phyloP scores from a whole-genome alignment of 2,113 vertebrate genomes.

The Tragelaphus buxtoni region DNA sequence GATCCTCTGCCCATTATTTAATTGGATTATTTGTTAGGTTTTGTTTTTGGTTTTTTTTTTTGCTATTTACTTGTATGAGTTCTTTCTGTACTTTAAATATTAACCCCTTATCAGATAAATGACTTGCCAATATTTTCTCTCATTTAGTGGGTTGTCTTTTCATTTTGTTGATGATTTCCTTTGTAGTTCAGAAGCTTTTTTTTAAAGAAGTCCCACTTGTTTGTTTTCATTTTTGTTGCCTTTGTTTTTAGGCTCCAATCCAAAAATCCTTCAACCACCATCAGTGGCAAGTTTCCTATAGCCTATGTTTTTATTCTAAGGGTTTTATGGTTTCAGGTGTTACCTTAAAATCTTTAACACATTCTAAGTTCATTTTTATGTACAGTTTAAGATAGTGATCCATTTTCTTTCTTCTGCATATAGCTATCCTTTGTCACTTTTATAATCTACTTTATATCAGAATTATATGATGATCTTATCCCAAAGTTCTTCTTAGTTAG shows the following conservation, averaged over 20 bases:
- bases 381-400: not conserved
- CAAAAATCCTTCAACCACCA: not conserved
- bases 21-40: not conserved
- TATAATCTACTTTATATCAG: not conserved
- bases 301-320: not conserved
- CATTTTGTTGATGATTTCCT: not conserved
- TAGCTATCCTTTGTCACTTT: not conserved
- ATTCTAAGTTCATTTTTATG: not conserved
- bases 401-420: not conserved
- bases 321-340: not conserved
- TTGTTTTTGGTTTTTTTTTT: accelerated
- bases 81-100: not conserved
- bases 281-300: not conserved
- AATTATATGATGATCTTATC: not conserved
- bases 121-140: not conserved
- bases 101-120: not conserved
- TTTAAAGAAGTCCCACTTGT: not conserved
- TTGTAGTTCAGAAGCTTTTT: not conserved
- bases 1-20: not conserved
- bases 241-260: not conserved
- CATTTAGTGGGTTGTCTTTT: not conserved
- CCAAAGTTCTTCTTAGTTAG: not conserved
- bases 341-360: not conserved
- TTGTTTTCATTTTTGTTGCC: not conserved
- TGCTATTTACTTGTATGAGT: not conserved